Base-by-base conservation (phyloP, 2,888 invertebrate genomes). In the Clusia tigrina region DNA sequence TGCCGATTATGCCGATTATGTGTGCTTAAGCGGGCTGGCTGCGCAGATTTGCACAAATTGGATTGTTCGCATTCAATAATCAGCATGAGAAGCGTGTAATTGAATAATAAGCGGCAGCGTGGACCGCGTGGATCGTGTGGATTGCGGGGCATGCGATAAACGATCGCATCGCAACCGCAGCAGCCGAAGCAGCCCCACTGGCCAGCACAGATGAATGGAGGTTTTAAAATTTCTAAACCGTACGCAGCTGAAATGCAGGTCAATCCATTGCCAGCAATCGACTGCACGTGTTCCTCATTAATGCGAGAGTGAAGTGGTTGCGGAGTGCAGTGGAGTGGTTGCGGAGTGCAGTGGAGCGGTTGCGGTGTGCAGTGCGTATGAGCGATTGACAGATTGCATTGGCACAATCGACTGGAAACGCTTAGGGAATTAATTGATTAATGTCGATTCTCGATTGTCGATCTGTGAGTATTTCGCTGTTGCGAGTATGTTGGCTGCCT, bases 21-120 rank as follows among this genome's bases (percentile, higher is more conserved):
- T 32, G 12, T 20, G 48, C 5, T 18, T 22, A 48, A 6, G 42
- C 42, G 42, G 42, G n/a, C 3, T n/a, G 3, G 42, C 42, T 6
- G 12, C 9, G 42, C 42, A n/a, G 42, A 42, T 42, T 42, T 42
- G 42, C 42, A 12, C 1, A 15, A 25, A n/a, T 58, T 17, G 46
- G 18, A 51, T 18, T 58, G n/a, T 51, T 52, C 38, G 32, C 17
- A 23, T 46, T 56, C 6, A 46, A 17, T 37, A 58, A 52, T 52
- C 38, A 32, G 54, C 55, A 57, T 46, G 56, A 20, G 46, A 3
- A 48, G 48, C 48, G 59, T 71, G 75, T 75, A 76, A 75, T 75
- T 75, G 78, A 78, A 78, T 75, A 75, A 75, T 77, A 75, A 68
- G 75, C 72, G 53, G 17, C 25, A 37, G 24, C 58, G 63, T 58